Percentiles rank a stretch among this genome's conserved stretches.
Conservation (phyloP, 2,113 vertebrate genomes). For the Oncorhynchus mykiss region DNA sequence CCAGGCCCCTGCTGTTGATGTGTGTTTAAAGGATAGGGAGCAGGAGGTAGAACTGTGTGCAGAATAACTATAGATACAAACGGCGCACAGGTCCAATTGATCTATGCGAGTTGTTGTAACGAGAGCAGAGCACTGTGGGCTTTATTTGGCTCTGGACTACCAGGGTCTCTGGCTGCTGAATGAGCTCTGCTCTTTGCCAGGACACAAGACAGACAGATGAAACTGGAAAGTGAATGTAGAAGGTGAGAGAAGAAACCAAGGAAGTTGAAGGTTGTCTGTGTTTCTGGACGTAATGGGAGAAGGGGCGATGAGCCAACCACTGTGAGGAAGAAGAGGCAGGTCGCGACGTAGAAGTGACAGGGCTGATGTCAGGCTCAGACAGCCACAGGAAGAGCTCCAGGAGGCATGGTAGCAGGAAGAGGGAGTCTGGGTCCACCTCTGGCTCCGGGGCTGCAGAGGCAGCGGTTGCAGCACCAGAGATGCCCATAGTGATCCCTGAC, state of each 20-base stretch:
- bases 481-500: constrained; percentile 62
- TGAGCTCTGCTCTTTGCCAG: constrained; percentile 12
- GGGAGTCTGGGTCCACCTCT: constrained; percentile 67
- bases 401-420: constrained; percentile 66
- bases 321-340: constrained; percentile 54
- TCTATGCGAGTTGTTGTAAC: constrained; percentile 51
- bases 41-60: constrained; percentile 63
- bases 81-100: constrained; percentile 69
- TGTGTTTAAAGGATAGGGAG: constrained; percentile 50
- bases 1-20: constrained; percentile 27
- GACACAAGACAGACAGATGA: neutral
- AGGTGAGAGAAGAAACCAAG: neutral
- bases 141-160: constrained; percentile 22
- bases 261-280: constrained; percentile 16
- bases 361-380: constrained; percentile 56
- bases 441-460: constrained; percentile 30
- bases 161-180: constrained; percentile 29
- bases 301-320: constrained; percentile 62
- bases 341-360: constrained; percentile 31
- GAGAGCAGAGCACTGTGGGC: constrained; percentile 22
- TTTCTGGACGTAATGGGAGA: constrained; percentile 19
- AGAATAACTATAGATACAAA: constrained; percentile 78
- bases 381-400: constrained; percentile 75
- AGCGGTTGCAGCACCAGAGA: constrained; percentile 54
- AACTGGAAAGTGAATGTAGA: neutral